These are phyloP conservation scores for Spinibarbus caldwelli DNA, from an alignment of 2,797 vertebrate species.

Conservation along the genomic window DNA sequence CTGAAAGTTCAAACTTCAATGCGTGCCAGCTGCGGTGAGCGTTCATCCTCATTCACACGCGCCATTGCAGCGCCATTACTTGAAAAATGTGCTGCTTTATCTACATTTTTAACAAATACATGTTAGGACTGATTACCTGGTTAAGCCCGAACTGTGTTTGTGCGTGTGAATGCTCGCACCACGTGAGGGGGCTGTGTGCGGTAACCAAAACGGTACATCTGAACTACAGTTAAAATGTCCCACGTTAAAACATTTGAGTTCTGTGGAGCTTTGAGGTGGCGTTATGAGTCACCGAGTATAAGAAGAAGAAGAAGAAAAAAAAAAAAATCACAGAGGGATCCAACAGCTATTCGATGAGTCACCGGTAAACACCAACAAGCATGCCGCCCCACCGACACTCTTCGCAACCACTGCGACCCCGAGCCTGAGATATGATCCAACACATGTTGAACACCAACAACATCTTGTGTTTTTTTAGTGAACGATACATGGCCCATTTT, in stretches of 20 bases:
- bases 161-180: not conserved
- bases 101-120: not conserved
- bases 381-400: not conserved
- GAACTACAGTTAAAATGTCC: conserved; percentile 33
- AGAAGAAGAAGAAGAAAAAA: conserved; percentile 20
- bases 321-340: conserved; percentile 41
- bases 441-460: conserved; percentile 47
- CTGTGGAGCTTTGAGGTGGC: conserved; percentile 49
- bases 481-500: conserved; percentile 19
- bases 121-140: not conserved
- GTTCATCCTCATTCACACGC: not conserved
- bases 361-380: conserved; percentile 33
- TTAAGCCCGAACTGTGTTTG: not conserved
- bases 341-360: conserved; percentile 55
- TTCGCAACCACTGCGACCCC: conserved; percentile 41
- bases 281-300: conserved; percentile 57
- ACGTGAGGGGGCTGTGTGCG: not conserved
- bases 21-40: not conserved
- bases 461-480: conserved; percentile 1
- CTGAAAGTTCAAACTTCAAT: not conserved
- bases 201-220: conserved; percentile 42
- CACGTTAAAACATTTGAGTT: conserved; percentile 46
- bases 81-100: not conserved
- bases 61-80: not conserved
- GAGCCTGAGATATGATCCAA: conserved; percentile 21